Evolutionary conservation across 2,888 invertebrate species (phyloP).

Genomic region (Ferrisia virgata): DNA sequence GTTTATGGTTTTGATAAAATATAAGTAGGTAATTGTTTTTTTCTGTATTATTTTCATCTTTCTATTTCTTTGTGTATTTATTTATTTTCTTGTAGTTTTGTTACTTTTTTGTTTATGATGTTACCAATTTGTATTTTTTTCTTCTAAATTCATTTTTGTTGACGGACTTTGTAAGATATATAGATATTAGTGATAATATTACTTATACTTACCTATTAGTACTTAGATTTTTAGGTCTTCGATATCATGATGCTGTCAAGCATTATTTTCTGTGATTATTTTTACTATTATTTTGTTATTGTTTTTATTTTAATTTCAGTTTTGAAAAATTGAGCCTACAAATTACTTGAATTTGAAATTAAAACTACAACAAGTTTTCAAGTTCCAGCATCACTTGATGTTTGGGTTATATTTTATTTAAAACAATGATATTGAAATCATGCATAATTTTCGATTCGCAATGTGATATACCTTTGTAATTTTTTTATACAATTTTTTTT

Average conservation of each 20-base stretch:
- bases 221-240: neutral
- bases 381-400: neutral
- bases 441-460: neutral
- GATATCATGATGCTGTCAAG: neutral
- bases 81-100: neutral
- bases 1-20: neutral
- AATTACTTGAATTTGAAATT: neutral
- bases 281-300: neutral
- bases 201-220: neutral
- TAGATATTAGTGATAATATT: neutral
- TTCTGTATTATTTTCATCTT: neutral
- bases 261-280: neutral
- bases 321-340: neutral
- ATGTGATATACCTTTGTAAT: neutral
- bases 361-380: neutral
- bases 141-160: neutral
- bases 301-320: neutral
- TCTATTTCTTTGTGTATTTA: neutral
- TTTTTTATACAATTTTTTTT: neutral
- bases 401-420: neutral
- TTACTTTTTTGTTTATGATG: neutral
- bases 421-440: neutral
- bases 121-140: neutral
- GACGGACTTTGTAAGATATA: neutral
- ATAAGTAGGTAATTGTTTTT: neutral